phyloP scores from a whole-genome alignment of 1,140 invertebrate species.

The Zaprionus gabonicus region DNA sequence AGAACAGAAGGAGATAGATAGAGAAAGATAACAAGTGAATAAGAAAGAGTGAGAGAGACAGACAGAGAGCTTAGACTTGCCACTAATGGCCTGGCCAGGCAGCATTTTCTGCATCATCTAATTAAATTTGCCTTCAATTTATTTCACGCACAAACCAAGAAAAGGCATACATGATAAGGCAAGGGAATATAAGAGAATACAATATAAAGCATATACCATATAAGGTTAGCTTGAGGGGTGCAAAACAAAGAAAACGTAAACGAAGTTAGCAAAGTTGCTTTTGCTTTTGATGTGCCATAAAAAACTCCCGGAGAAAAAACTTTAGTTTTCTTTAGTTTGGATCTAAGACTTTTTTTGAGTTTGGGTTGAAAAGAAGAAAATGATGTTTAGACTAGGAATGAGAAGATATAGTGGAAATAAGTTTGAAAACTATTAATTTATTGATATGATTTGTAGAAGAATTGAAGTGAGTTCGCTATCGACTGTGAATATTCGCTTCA shows the following conservation, averaged over 20 bases:
- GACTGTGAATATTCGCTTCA: too few species aligned
- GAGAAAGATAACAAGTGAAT: neutral
- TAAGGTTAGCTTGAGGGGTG: neutral
- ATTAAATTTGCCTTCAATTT: conserved; percentile 26
- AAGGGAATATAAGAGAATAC: too few species aligned
- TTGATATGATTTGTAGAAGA: too few species aligned
- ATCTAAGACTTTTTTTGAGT: neutral
- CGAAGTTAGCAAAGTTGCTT: neutral
- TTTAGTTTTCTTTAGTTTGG: neutral
- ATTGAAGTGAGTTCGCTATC: too few species aligned
- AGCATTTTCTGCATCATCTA: conserved; percentile 27
- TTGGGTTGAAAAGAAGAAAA: neutral
- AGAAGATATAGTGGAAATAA: too few species aligned
- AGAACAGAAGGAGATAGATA: neutral
- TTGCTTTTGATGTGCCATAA: neutral
- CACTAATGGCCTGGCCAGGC: neutral
- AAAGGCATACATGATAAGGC: neutral
- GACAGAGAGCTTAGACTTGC: neutral
- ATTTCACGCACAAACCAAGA: neutral
- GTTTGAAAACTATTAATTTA: too few species aligned
- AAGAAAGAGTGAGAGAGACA: neutral
- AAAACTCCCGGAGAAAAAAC: neutral
- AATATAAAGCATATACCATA: neutral
- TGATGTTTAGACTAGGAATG: too few species aligned
- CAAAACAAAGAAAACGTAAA: neutral